Percentiles rank a stretch among this genome's conserved stretches.
These are phyloP conservation scores for Mythimna albipuncta DNA, from an alignment of 2,888 invertebrate genomes.

Conservation along the genomic window DNA sequence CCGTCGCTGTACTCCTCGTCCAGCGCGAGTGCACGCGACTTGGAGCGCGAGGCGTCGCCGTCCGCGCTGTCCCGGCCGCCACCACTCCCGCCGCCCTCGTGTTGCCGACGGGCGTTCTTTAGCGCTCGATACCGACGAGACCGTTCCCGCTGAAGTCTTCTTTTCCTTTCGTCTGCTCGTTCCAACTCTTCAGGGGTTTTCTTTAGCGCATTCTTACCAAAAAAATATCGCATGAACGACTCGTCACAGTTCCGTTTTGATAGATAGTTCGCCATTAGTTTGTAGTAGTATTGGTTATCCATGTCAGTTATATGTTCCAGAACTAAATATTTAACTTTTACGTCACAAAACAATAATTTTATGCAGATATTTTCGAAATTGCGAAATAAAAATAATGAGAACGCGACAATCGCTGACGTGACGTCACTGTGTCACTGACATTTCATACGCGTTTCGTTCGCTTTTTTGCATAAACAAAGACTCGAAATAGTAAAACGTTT, in stretches of 20 bases:
- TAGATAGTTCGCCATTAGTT: slow-evolving; percentile 87
- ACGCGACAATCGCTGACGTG: slow-evolving; percentile 81
- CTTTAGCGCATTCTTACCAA: slow-evolving; percentile 86
- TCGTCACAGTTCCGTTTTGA: slow-evolving; percentile 89
- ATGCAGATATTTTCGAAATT: slow-evolving; percentile 78
- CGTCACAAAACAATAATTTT: slow-evolving; percentile 64
- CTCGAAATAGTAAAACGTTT: background rate
- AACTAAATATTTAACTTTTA: slow-evolving; percentile 29
- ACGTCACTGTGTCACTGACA: slow-evolving; percentile 79
- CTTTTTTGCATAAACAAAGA: slow-evolving; percentile 8
- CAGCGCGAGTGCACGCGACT: slow-evolving; percentile 73
- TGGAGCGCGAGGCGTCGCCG: slow-evolving; percentile 73
- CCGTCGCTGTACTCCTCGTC: slow-evolving; percentile 85
- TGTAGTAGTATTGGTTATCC: slow-evolving; percentile 89
- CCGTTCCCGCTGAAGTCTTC: slow-evolving; percentile 84
- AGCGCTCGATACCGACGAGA: slow-evolving; percentile 86
- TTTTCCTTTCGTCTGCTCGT: slow-evolving; percentile 86
- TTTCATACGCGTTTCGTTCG: slow-evolving; percentile 57
- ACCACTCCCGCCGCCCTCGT: slow-evolving; percentile 78
- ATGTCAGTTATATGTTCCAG: slow-evolving; percentile 66
- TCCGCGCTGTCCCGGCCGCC: slow-evolving; percentile 74
- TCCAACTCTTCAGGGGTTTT: slow-evolving; percentile 87
- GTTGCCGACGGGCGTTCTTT: slow-evolving; percentile 86
- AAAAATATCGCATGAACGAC: slow-evolving; percentile 89
- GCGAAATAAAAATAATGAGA: slow-evolving; percentile 89